phyloP scores from a whole-genome alignment of 1,140 invertebrate species.

The Lepidurus packardi region DNA sequence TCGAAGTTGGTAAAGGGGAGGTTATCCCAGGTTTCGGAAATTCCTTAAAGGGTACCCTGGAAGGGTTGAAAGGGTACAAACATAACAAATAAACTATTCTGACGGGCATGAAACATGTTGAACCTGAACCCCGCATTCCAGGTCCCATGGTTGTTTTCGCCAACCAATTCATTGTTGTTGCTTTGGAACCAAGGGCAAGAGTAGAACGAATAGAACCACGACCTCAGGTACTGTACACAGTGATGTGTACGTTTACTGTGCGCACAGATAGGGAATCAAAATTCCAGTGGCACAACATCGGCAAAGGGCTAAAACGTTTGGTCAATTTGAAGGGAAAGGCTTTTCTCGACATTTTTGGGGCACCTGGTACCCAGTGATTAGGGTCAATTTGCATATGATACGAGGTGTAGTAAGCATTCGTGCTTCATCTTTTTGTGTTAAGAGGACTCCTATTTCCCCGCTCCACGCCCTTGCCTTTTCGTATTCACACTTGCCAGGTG shows the following conservation, averaged over 20 bases:
- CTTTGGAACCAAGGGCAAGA: neutral
- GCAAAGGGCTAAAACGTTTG: neutral
- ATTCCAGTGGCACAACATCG: no score
- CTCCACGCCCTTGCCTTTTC: neutral
- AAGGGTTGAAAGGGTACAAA: neutral
- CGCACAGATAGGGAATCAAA: no score
- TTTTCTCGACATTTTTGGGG: neutral
- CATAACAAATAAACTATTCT: conserved; percentile 9
- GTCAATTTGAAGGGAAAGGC: neutral
- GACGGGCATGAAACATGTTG: neutral
- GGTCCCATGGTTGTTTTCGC: neutral
- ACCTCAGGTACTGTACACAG: no score
- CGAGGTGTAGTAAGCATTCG: neutral
- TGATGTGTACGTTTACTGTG: no score
- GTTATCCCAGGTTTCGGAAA: neutral
- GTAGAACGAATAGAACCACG: no score
- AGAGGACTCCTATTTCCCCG: neutral
- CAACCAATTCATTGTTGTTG: neutral
- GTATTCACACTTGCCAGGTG: conserved; percentile 21
- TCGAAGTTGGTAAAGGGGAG: neutral
- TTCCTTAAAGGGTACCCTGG: neutral
- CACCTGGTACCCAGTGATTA: neutral
- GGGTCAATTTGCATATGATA: neutral
- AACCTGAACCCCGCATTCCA: neutral
- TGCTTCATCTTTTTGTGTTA: neutral